These are phyloP conservation scores for Rynchops niger DNA, from an alignment of 2,113 vertebrate genomes.

Conservation along the genomic window DNA sequence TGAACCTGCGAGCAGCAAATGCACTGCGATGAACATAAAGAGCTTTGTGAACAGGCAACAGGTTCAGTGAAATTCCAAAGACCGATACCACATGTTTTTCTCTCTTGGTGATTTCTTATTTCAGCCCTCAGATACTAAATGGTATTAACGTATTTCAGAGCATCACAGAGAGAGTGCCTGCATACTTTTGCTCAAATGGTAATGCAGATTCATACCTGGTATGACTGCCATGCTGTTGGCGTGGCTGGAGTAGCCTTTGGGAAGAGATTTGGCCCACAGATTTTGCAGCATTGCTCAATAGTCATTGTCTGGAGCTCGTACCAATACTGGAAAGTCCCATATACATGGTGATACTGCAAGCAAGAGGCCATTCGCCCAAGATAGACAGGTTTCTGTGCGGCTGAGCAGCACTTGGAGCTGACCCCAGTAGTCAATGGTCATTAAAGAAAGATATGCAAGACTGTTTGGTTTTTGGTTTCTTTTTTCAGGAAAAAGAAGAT, in stretches of 20 bases:
- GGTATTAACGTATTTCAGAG: not conserved
- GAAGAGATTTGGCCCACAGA: not conserved
- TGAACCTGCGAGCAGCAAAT: not conserved
- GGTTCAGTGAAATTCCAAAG: not conserved
- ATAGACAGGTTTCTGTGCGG: not conserved
- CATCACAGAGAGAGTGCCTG: not conserved
- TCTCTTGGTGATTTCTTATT: not conserved
- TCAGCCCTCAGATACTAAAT: not conserved
- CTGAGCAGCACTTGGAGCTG: not conserved
- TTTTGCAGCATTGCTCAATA: not conserved
- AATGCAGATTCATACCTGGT: not conserved
- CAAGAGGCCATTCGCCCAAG: not conserved
- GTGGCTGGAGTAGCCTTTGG: not conserved
- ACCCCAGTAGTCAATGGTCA: not conserved
- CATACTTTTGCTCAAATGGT: not conserved
- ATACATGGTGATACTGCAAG: not conserved
- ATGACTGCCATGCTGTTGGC: not conserved
- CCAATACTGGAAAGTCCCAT: not conserved
- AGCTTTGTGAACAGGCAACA: not conserved
- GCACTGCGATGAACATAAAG: rapidly evolving
- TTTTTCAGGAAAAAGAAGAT: not conserved
- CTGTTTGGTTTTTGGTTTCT: not conserved
- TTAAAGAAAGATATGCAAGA: not conserved
- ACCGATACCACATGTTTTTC: not conserved
- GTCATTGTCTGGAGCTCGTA: not conserved